A percentile compares a stretch with the other conserved stretches of the same genome.
These are phyloP conservation scores for Anhinga anhinga DNA, from an alignment of 2,113 vertebrate species.

Conservation along the genomic window DNA sequence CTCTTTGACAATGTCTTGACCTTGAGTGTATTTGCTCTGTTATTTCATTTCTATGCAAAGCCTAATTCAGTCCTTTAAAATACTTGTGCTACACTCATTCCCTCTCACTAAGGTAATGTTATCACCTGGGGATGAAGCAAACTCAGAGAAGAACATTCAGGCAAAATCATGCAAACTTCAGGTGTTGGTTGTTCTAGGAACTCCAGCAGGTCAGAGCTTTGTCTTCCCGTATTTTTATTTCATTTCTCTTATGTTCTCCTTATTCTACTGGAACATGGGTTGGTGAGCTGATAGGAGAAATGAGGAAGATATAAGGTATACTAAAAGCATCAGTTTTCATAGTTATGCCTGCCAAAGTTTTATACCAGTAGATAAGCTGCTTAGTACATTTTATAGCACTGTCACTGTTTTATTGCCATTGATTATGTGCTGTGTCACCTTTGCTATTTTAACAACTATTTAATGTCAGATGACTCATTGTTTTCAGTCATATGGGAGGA, in stretches of 20 bases:
- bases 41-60: background rate
- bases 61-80: background rate
- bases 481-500: background rate
- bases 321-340: background rate
- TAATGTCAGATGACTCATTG: background rate
- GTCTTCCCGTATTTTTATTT: background rate
- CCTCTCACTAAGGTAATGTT: background rate
- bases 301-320: background rate
- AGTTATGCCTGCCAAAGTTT: background rate
- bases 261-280: background rate
- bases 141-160: background rate
- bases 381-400: background rate
- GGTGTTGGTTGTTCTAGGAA: background rate
- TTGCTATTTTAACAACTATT: background rate
- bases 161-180: background rate
- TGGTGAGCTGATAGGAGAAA: background rate
- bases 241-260: background rate
- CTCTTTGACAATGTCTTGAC: background rate
- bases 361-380: constrained; percentile 11
- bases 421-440: background rate
- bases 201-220: background rate
- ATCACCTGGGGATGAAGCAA: background rate
- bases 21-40: background rate
- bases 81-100: background rate
- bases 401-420: background rate